A percentile compares a stretch with the other conserved stretches of the same genome.
Conservation (phyloP, 2,888 invertebrate species). For the Cephus spinipes region DNA sequence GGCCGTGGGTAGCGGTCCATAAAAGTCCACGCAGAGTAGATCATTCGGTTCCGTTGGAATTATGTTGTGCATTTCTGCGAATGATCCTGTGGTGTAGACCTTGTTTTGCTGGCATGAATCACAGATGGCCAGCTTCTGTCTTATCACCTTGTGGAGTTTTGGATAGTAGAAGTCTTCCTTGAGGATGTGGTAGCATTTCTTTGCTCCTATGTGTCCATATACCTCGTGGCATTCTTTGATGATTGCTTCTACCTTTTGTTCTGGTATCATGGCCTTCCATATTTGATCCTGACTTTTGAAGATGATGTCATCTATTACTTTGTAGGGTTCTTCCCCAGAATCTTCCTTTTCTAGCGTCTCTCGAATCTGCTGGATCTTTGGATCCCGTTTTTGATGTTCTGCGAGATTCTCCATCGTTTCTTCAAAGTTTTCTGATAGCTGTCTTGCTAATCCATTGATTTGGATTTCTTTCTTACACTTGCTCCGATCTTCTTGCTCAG, state of each 20-base stretch:
- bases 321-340: no score
- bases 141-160: background rate
- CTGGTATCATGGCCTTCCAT: background rate
- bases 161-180: slow-evolving; percentile 3
- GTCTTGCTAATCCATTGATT: no score
- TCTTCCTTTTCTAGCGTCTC: no score
- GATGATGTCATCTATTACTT: no score
- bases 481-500: no score
- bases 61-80: background rate
- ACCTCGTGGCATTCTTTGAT: slow-evolving; percentile 6
- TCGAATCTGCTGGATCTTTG: no score
- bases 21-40: slow-evolving; percentile 10
- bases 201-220: slow-evolving; percentile 5
- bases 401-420: no score
- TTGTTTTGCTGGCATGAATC: background rate
- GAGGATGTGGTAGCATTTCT: background rate
- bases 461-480: no score
- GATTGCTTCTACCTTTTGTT: background rate
- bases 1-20: background rate
- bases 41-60: background rate
- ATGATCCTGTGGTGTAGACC: background rate
- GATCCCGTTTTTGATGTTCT: no score
- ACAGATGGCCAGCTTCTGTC: background rate
- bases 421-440: no score
- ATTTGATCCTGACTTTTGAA: no score